A percentile compares a stretch with the other conserved stretches of the same genome.
These are phyloP conservation scores for Lepeophtheirus nordmannii DNA, from an alignment of 2,888 invertebrate genomes.

Conservation along the genomic window DNA sequence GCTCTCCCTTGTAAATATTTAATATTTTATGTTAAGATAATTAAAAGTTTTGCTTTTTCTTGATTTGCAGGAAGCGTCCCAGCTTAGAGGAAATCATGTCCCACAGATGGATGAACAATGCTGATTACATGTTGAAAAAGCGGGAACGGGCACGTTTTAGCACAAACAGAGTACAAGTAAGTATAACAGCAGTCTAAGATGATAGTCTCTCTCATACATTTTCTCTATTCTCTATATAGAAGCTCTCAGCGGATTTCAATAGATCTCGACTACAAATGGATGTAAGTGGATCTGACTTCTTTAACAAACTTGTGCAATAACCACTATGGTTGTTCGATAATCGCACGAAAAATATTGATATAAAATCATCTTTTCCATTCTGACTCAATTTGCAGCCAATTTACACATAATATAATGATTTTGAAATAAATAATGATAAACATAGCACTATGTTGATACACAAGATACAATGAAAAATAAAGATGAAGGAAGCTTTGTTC, in stretches of 20 bases:
- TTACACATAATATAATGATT: no score
- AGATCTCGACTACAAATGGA: conserved; percentile 47
- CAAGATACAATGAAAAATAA: no score
- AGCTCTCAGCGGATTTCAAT: conserved; percentile 66
- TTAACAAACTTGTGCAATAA: conserved; percentile 32
- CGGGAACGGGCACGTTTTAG: conserved; percentile 72
- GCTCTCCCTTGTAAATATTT: conserved; percentile 60
- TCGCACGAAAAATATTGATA: no score
- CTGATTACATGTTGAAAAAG: conserved; percentile 81
- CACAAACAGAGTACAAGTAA: conserved; percentile 45
- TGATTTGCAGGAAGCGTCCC: conserved; percentile 63
- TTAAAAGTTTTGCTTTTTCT: neutral
- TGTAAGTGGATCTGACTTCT: conserved; percentile 43
- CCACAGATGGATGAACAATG: conserved; percentile 83
- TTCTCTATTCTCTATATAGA: conserved; percentile 39
- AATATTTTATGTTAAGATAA: neutral
- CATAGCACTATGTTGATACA: no score
- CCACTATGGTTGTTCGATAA: no score
- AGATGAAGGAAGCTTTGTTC: no score
- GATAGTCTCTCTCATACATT: neutral
- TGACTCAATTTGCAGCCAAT: no score
- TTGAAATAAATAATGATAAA: no score
- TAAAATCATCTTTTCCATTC: no score
- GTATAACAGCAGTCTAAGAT: neutral
- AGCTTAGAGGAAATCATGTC: conserved; percentile 85